Percentiles rank a stretch among this genome's conserved stretches.
These are phyloP conservation scores for Acropora tenuis DNA, from an alignment of 64 coral and sea anemone genomes.

Conservation along the genomic window DNA sequence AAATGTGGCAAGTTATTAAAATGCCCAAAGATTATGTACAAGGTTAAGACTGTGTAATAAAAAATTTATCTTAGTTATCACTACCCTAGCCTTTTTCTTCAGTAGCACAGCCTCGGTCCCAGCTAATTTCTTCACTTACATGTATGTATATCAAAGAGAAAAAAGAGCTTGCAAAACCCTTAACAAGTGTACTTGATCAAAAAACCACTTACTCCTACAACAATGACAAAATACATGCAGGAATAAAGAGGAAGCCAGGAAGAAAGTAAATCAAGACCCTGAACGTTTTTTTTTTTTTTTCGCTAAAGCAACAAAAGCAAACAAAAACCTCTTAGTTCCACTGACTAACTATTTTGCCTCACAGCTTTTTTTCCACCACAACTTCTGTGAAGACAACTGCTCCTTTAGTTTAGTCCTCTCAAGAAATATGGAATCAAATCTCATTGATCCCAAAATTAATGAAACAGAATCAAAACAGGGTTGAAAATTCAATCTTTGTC, in stretches of 20 bases:
- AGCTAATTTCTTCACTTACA: too few relatives aligned
- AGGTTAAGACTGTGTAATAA: not conserved
- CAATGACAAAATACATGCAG: not conserved
- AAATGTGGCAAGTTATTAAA: not conserved
- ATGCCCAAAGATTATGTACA: not conserved
- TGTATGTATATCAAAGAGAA: too few relatives aligned
- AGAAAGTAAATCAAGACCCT: not conserved
- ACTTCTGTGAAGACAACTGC: not conserved
- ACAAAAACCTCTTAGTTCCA: not conserved
- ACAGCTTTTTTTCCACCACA: not conserved
- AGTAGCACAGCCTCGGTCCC: too few relatives aligned
- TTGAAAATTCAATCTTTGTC: not conserved
- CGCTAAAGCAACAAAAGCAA: not conserved
- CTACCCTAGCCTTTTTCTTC: not conserved
- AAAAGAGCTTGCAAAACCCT: too few relatives aligned
- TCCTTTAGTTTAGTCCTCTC: not conserved
- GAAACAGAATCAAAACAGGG: slow-evolving; percentile 15
- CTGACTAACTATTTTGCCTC: not conserved
- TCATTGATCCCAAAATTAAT: not conserved
- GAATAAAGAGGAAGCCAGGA: not conserved
- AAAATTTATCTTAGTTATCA: not conserved
- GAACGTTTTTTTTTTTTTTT: not conserved
- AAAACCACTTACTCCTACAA: not conserved
- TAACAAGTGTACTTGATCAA: too few relatives aligned
- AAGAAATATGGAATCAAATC: not conserved